phyloP scores from a whole-genome alignment of 2,797 vertebrate genomes.

The Aulostomus chinensis region DNA sequence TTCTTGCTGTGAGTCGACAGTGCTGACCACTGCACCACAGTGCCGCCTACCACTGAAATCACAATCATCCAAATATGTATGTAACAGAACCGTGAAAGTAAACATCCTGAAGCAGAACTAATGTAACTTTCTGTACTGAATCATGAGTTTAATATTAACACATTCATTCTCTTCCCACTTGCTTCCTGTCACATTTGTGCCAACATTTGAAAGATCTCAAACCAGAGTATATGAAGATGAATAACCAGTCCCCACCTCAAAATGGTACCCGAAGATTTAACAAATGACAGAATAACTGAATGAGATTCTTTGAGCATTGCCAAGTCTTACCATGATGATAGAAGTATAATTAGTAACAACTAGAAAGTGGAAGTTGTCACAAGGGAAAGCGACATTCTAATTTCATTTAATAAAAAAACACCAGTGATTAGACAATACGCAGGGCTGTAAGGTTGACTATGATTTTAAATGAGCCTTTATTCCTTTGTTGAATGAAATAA shows the following conservation, averaged over 20 bases:
- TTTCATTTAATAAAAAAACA: conserved; percentile 39
- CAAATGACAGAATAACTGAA: conserved; percentile 75
- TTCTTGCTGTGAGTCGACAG: no score
- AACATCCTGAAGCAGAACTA: conserved; percentile 3
- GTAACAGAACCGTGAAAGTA: no score
- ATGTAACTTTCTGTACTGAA: conserved; percentile 5
- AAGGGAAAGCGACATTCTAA: conserved; percentile 65
- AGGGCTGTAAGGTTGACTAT: conserved; percentile 61
- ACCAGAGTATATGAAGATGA: conserved; percentile 27
- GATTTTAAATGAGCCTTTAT: conserved; percentile 71
- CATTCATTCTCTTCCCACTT: conserved; percentile 4
- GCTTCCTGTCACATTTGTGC: conserved; percentile 14
- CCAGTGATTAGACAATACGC: conserved; percentile 72
- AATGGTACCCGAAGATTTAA: conserved; percentile 55
- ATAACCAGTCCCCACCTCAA: conserved; percentile 33
- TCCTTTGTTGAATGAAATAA: conserved; percentile 76
- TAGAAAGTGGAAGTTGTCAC: conserved; percentile 57
- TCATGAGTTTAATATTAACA: conserved; percentile 1
- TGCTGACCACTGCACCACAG: no score
- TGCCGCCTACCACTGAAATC: no score
- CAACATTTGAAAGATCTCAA: conserved; percentile 35
- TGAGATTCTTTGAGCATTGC: conserved; percentile 55
- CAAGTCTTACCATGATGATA: conserved; percentile 72
- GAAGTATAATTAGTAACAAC: conserved; percentile 78
- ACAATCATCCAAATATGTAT: neutral